phyloP scores from a whole-genome alignment of 2,797 vertebrate species.

The Notolepis coatsorum region DNA sequence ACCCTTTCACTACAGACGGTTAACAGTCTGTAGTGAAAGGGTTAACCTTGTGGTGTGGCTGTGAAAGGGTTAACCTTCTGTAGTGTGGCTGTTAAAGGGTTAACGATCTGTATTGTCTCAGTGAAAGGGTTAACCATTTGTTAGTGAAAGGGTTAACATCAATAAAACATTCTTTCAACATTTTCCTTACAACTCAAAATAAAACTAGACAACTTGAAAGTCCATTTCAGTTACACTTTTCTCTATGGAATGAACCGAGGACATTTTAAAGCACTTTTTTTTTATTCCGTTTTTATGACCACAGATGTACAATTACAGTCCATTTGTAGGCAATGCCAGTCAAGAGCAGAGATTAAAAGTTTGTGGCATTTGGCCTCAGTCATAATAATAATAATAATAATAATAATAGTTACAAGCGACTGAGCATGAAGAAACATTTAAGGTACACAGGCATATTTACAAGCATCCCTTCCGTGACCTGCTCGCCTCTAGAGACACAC shows the following conservation, averaged over 20 bases:
- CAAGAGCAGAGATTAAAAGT: slow-evolving; percentile 75
- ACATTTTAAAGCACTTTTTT: slow-evolving; percentile 65
- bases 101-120: too few relatives aligned
- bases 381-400: slow-evolving; percentile 78
- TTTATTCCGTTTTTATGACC: slow-evolving; percentile 73
- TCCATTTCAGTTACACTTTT: too few relatives aligned
- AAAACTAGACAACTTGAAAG: too few relatives aligned
- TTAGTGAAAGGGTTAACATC: too few relatives aligned
- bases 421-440: slow-evolving; percentile 67
- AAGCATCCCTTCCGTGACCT: slow-evolving; percentile 66
- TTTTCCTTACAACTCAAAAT: too few relatives aligned
- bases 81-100: too few relatives aligned
- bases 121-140: too few relatives aligned
- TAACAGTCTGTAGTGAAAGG: too few relatives aligned
- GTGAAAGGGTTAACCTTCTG: too few relatives aligned
- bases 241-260: slow-evolving; percentile 21
- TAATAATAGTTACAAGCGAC: slow-evolving; percentile 73
- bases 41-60: too few relatives aligned
- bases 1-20: too few relatives aligned
- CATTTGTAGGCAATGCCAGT: slow-evolving; percentile 70
- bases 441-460: slow-evolving; percentile 78
- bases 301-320: slow-evolving; percentile 74
- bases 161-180: too few relatives aligned
- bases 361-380: slow-evolving; percentile 66
- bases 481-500: slow-evolving; percentile 34